A percentile compares a stretch with the other conserved stretches of the same genome.
phyloP scores from a whole-genome alignment of 2,888 invertebrate genomes.

The Patella pellucida region DNA sequence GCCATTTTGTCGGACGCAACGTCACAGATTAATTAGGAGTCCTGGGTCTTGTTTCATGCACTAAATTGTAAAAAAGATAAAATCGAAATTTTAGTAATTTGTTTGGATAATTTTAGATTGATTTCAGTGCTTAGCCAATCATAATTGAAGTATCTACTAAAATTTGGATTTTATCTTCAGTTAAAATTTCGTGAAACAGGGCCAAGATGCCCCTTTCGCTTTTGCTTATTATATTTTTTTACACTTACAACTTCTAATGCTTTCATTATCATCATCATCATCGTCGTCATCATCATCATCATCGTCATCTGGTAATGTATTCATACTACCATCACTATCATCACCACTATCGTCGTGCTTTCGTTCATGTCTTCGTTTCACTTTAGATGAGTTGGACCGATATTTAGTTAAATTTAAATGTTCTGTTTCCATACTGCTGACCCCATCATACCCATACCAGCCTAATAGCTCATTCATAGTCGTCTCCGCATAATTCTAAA shows the following conservation, averaged over 20 bases:
- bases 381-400: conserved; percentile 21
- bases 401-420: conserved; percentile 13
- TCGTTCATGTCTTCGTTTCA: conserved; percentile 2
- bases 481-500: conserved; percentile 89
- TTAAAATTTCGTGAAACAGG: no score
- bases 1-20: no score
- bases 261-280: not conserved
- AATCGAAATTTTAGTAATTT: no score
- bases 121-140: no score
- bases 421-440: conserved; percentile 19
- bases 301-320: not conserved
- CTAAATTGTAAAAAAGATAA: no score
- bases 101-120: no score
- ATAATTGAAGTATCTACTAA: no score
- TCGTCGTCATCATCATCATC: conserved; percentile 1
- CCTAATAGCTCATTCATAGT: conserved; percentile 93
- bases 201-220: no score
- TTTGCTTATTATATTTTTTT: no score
- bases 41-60: no score
- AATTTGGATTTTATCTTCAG: no score
- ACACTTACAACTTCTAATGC: not conserved
- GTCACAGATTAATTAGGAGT: no score
- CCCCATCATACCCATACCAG: conserved; percentile 89
- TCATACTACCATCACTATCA: conserved; percentile 20
- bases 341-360: not conserved